A percentile compares a stretch with the other conserved stretches of the same genome.
Evolutionary conservation across 2,797 vertebrate species (phyloP).

Genomic region (Cheirogaleus major): DNA sequence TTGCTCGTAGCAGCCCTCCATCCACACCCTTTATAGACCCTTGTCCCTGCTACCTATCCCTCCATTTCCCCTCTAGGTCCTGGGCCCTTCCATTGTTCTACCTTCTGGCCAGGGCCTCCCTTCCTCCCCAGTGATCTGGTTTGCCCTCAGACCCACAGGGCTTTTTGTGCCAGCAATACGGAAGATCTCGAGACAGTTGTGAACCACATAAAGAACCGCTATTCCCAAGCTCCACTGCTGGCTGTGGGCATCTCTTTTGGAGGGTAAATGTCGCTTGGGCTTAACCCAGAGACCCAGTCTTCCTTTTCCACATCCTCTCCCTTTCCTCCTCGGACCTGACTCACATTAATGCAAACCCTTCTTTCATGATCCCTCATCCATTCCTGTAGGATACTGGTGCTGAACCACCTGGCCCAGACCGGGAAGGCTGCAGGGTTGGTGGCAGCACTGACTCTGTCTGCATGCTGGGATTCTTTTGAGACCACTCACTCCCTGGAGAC

Average conservation of each 20-base stretch:
- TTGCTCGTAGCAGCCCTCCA: neutral
- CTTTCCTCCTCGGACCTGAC: neutral
- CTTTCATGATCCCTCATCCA: neutral
- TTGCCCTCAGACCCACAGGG: slow-evolving; percentile 87
- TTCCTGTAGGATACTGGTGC: slow-evolving; percentile 86
- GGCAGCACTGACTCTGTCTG: slow-evolving; percentile 89
- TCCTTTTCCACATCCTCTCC: neutral
- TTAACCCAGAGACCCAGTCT: neutral
- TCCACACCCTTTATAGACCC: neutral
- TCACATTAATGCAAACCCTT: neutral
- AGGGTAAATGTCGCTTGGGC: slow-evolving; percentile 87
- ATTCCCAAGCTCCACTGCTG: slow-evolving; percentile 87
- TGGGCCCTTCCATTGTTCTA: neutral
- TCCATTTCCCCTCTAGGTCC: neutral
- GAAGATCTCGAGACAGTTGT: slow-evolving; percentile 89
- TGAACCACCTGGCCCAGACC: slow-evolving; percentile 89
- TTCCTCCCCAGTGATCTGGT: neutral
- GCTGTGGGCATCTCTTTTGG: slow-evolving; percentile 91
- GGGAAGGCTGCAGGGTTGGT: slow-evolving; percentile 81
- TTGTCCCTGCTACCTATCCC: neutral
- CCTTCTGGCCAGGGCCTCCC: neutral
- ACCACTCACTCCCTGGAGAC: slow-evolving; percentile 87
- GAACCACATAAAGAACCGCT: slow-evolving; percentile 84
- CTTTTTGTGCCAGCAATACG: slow-evolving; percentile 90
- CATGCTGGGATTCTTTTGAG: slow-evolving; percentile 88